These are phyloP conservation scores for Mormyrus iriodes DNA, from an alignment of 2,113 vertebrate species.

Conservation along the genomic window DNA sequence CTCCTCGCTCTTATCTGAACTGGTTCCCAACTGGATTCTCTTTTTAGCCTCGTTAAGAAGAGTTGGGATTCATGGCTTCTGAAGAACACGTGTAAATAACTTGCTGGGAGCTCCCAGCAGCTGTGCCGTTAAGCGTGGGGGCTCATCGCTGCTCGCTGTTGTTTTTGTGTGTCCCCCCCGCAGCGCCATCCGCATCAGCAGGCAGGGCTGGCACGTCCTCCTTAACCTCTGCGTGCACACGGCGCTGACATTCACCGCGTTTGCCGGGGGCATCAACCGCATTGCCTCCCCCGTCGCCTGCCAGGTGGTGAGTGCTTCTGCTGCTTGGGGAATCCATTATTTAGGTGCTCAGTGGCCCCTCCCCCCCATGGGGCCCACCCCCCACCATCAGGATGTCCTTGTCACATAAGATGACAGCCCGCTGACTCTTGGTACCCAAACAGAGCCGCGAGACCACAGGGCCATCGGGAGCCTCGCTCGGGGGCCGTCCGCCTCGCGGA, in stretches of 20 bases:
- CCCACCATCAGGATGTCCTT: not conserved
- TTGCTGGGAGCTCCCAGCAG: not conserved
- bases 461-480: not conserved
- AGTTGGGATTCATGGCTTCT: not conserved
- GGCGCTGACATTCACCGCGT: slow-evolving; percentile 83
- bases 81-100: not conserved
- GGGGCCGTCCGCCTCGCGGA: not conserved
- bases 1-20: not conserved
- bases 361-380: not conserved
- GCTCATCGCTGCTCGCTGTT: not conserved
- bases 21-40: not conserved
- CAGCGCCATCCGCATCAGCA: slow-evolving; percentile 89
- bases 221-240: slow-evolving; percentile 90
- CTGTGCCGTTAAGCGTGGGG: not conserved
- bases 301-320: slow-evolving; percentile 78
- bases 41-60: not conserved
- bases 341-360: not conserved
- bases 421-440: not conserved
- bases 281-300: slow-evolving; percentile 79
- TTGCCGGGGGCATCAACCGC: slow-evolving; percentile 93
- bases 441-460: not conserved
- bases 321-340: not conserved
- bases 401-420: not conserved
- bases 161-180: slow-evolving; percentile 4
- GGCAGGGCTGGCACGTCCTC: slow-evolving; percentile 85